phyloP scores from a whole-genome alignment of 2,797 vertebrate genomes.

The Harpagifer antarcticus region DNA sequence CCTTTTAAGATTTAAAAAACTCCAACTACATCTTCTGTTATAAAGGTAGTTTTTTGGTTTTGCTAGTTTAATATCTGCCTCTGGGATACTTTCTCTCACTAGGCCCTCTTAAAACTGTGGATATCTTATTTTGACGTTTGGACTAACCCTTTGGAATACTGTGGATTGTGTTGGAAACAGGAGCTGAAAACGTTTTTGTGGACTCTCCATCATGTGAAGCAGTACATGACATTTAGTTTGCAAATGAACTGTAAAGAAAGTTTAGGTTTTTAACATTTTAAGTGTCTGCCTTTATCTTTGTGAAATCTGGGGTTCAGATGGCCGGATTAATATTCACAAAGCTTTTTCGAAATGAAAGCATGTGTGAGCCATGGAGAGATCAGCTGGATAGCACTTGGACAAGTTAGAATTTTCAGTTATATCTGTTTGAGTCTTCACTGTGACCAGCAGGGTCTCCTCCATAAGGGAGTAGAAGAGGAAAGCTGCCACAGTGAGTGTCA shows the following conservation, averaged over 20 bases:
- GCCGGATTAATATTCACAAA: slow-evolving; percentile 31
- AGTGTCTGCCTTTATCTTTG: not conserved
- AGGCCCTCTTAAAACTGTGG: not conserved
- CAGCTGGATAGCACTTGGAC: slow-evolving; percentile 39
- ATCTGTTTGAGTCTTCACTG: slow-evolving; percentile 72
- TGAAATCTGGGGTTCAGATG: slow-evolving; percentile 1
- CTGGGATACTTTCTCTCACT: not conserved
- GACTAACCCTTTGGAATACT: not conserved
- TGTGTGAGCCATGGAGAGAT: slow-evolving; percentile 15
- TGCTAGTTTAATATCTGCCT: not conserved
- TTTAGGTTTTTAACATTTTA: slow-evolving; percentile 24
- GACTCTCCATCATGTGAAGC: slow-evolving; percentile 5
- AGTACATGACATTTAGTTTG: not conserved
- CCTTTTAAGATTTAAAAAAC: not conserved
- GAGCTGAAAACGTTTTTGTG: not conserved
- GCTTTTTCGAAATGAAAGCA: slow-evolving; percentile 31
- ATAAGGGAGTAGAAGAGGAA: slow-evolving; percentile 80
- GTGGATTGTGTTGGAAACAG: not conserved
- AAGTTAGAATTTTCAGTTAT: slow-evolving; percentile 31
- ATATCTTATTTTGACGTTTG: not conserved
- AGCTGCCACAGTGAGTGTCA: slow-evolving; percentile 73
- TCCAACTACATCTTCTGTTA: too few species aligned
- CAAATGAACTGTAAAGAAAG: not conserved
- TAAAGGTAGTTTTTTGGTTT: not conserved
- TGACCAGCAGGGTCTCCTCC: slow-evolving; percentile 79